A percentile compares a stretch with the other conserved stretches of the same genome.
Conservation (phyloP, 2,797 vertebrate species). For the Dryobates pubescens region DNA sequence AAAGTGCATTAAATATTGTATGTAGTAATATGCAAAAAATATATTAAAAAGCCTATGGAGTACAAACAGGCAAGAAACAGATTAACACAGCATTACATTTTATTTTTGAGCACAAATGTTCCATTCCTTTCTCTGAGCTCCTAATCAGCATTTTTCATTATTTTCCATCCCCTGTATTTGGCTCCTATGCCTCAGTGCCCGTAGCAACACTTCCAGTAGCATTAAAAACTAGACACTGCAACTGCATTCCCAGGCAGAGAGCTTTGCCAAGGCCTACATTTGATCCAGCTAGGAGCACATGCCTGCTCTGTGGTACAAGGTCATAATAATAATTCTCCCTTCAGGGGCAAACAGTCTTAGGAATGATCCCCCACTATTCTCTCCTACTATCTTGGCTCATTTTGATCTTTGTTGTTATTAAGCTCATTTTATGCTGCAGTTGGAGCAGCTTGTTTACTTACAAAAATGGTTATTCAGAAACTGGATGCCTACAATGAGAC, state of each 20-base stretch:
- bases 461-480: slow-evolving; percentile 10
- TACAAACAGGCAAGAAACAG: slow-evolving; percentile 73
- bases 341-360: slow-evolving; percentile 64
- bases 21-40: slow-evolving; percentile 57
- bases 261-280: slow-evolving; percentile 49
- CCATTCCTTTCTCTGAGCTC: slow-evolving; percentile 72
- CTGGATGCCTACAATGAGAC: background rate
- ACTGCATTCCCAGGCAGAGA: slow-evolving; percentile 18
- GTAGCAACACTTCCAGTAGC: slow-evolving; percentile 61
- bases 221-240: slow-evolving; percentile 52
- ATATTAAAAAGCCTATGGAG: slow-evolving; percentile 68
- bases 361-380: slow-evolving; percentile 51
- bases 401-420: slow-evolving; percentile 66
- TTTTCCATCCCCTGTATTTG: slow-evolving; percentile 70
- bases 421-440: slow-evolving; percentile 28
- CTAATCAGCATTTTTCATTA: slow-evolving; percentile 81
- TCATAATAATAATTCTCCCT: slow-evolving; percentile 67
- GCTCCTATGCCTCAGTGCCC: slow-evolving; percentile 66
- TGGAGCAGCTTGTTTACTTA: slow-evolving; percentile 47
- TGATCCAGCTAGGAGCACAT: slow-evolving; percentile 47
- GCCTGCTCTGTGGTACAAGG: slow-evolving; percentile 2
- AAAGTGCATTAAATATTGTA: slow-evolving; percentile 54
- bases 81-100: slow-evolving; percentile 77
- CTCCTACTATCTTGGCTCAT: slow-evolving; percentile 50
- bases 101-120: slow-evolving; percentile 77